These are phyloP conservation scores for Lagocephalus sceleratus DNA, from an alignment of 2,797 vertebrate genomes.

Conservation along the genomic window DNA sequence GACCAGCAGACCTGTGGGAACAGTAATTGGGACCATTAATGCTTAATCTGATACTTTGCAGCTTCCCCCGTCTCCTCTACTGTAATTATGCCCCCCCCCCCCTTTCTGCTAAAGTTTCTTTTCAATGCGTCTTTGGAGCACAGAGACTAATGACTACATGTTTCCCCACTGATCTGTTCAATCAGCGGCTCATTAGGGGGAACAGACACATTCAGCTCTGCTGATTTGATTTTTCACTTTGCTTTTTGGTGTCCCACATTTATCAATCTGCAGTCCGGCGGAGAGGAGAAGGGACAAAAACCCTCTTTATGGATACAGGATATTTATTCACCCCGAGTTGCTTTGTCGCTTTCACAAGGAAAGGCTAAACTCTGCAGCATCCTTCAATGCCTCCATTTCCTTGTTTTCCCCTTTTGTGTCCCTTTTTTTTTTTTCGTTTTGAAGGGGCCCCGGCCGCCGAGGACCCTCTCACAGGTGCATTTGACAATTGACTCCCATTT, in stretches of 20 bases:
- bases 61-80: constrained; percentile 65
- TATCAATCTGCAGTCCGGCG: constrained; percentile 38
- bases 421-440: constrained; percentile 23
- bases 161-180: constrained; percentile 73
- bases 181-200: constrained; percentile 70
- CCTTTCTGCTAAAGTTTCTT: constrained; percentile 53
- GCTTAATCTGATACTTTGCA: constrained; percentile 67
- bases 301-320: background rate
- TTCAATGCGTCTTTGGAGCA: constrained; percentile 66
- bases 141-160: constrained; percentile 71
- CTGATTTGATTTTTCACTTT: constrained; percentile 72
- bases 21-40: constrained; percentile 71
- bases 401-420: constrained; percentile 27
- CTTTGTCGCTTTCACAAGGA: constrained; percentile 4
- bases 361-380: constrained; percentile 19
- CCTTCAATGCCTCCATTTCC: constrained; percentile 33
- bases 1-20: constrained; percentile 48
- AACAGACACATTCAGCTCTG: constrained; percentile 58
- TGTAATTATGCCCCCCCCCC: constrained; percentile 61
- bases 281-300: constrained; percentile 19
- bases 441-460: background rate
- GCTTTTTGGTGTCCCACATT: constrained; percentile 56
- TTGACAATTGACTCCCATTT: constrained; percentile 46
- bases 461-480: constrained; percentile 58
- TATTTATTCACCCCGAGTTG: background rate